Percentiles rank a stretch among this genome's conserved stretches.
Evolutionary conservation across 2,888 invertebrate genomes (phyloP).

Genomic region (Ormia ochracea): DNA sequence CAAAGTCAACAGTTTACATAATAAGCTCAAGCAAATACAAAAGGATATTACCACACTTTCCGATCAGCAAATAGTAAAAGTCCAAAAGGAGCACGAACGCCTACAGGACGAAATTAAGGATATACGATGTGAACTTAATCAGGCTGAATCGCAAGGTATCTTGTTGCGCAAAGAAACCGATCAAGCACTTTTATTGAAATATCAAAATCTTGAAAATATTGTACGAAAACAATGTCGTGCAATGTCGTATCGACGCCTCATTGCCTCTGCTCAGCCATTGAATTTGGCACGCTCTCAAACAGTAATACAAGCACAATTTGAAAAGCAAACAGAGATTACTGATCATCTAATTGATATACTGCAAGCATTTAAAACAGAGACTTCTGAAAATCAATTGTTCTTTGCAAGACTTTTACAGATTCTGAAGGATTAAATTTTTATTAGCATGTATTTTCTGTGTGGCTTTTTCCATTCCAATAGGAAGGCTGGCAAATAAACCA

Average conservation of each 20-base stretch:
- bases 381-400: conserved; percentile 79
- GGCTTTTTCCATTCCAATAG: too few relatives aligned
- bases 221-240: conserved; percentile 84
- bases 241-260: conserved; percentile 79
- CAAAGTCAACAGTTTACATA: conserved; percentile 80
- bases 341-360: conserved; percentile 80
- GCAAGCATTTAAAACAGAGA: conserved; percentile 80
- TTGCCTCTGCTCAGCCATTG: conserved; percentile 73
- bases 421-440: conserved; percentile 42
- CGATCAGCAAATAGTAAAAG: conserved; percentile 68
- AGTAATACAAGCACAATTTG: conserved; percentile 78
- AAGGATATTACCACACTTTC: conserved; percentile 70
- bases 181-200: conserved; percentile 73
- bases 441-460: neutral
- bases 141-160: conserved; percentile 67
- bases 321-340: conserved; percentile 80
- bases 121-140: conserved; percentile 68
- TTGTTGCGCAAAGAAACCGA: conserved; percentile 75
- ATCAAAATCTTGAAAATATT: conserved; percentile 79
- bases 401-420: conserved; percentile 74
- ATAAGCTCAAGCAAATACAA: conserved; percentile 79
- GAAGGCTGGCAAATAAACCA: too few relatives aligned
- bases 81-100: conserved; percentile 67
- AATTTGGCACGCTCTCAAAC: conserved; percentile 76
- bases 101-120: conserved; percentile 67